phyloP scores from a whole-genome alignment of 2,888 invertebrate species.

The Saturnia pavonia region DNA sequence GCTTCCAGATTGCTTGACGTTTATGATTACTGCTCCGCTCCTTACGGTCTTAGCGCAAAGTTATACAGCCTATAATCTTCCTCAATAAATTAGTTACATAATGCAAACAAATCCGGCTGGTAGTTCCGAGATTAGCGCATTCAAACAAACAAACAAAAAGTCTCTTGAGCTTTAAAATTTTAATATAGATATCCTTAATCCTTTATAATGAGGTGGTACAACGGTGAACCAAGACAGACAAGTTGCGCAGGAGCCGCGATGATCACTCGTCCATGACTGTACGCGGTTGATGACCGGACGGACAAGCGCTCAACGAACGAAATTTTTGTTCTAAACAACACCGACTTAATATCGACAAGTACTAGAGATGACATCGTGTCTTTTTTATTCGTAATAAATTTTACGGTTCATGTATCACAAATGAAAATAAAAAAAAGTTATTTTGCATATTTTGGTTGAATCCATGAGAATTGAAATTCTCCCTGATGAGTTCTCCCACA shows the following conservation, averaged over 20 bases:
- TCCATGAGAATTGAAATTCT: not conserved
- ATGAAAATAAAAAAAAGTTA: not conserved
- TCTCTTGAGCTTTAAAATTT: no score
- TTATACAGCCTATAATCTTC: no score
- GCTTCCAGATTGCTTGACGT: no score
- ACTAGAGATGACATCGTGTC: not conserved
- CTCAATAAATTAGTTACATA: no score
- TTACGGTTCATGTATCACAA: not conserved
- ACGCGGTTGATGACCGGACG: constrained; percentile 54
- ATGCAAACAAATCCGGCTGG: no score
- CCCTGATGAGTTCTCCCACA: no score
- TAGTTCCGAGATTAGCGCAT: no score
- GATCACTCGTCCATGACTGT: constrained; percentile 49
- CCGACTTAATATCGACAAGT: not conserved
- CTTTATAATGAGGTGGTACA: constrained; percentile 21
- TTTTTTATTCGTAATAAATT: not conserved
- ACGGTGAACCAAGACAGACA: not conserved
- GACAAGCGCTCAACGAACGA: constrained; percentile 41
- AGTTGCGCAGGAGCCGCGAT: constrained; percentile 40
- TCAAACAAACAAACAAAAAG: no score
- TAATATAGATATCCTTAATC: constrained; percentile 22
- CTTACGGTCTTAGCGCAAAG: no score
- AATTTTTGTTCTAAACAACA: constrained; percentile 27
- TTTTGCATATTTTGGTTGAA: not conserved
- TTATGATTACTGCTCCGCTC: no score